phyloP scores from a whole-genome alignment of 2,888 invertebrate genomes.

The Danaus chrysippus region DNA sequence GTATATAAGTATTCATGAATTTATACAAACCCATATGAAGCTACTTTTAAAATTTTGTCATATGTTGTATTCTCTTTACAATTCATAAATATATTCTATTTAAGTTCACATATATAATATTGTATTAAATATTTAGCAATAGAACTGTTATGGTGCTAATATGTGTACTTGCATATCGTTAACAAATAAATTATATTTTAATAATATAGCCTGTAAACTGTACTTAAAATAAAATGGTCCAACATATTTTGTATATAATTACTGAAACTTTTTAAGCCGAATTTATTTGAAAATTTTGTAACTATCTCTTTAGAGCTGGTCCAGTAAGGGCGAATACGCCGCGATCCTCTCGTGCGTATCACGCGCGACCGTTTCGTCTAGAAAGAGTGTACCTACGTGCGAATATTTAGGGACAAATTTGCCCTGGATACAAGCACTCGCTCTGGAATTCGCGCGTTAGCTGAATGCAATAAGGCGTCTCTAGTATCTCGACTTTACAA shows the following conservation, averaged over 20 bases:
- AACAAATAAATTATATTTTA: constrained; percentile 22
- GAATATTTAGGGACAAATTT: too few relatives aligned
- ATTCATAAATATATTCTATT: background rate
- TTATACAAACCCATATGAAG: background rate
- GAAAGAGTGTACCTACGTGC: too few relatives aligned
- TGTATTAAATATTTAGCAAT: constrained; percentile 25
- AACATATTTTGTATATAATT: background rate
- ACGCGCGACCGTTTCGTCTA: too few relatives aligned
- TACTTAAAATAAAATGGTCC: constrained; percentile 6
- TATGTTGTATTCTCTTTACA: constrained; percentile 3
- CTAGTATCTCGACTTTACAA: too few relatives aligned
- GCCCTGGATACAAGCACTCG: too few relatives aligned
- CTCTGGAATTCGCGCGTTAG: too few relatives aligned
- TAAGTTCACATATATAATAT: background rate
- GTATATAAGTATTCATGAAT: constrained; percentile 17
- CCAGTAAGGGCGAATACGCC: too few relatives aligned
- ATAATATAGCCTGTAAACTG: constrained; percentile 3
- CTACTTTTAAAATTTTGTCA: background rate
- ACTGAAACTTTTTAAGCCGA: background rate
- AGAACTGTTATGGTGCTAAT: constrained; percentile 48
- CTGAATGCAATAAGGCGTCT: too few relatives aligned
- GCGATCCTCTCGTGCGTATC: too few relatives aligned
- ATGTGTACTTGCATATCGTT: constrained; percentile 28
- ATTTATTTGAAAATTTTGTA: background rate
- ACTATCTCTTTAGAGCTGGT: too few relatives aligned